Percentiles rank a stretch among this genome's conserved stretches.
These are phyloP conservation scores for Drosophila parabipectinata DNA, from an alignment of 1,140 invertebrate species.

Conservation along the genomic window DNA sequence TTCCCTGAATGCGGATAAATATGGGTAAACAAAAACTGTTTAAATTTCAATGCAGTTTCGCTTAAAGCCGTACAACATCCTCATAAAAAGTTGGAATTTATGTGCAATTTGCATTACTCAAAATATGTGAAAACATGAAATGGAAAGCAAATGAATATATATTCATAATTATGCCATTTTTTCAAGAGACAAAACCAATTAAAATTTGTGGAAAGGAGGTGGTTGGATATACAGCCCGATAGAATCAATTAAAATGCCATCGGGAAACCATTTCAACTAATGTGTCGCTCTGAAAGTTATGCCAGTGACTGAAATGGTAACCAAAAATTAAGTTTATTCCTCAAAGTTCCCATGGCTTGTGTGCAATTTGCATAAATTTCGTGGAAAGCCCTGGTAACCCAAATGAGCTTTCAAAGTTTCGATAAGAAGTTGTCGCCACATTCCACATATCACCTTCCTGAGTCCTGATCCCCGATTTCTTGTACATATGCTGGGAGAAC, in stretches of 20 bases:
- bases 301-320: not conserved
- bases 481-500: constrained; percentile 6
- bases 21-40: constrained; percentile 6
- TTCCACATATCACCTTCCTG: constrained; percentile 23
- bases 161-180: too few relatives aligned
- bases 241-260: not conserved
- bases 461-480: not conserved
- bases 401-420: constrained; percentile 36
- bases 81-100: not conserved
- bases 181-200: not conserved
- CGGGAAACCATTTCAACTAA: too few relatives aligned
- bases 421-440: constrained; percentile 32
- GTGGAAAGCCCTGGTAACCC: constrained; percentile 19
- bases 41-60: constrained; percentile 9
- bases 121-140: not conserved
- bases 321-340: constrained; percentile 27
- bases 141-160: constrained; percentile 1
- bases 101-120: not conserved
- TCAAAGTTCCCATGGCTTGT: constrained; percentile 32
- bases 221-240: not conserved
- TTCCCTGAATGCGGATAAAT: constrained; percentile 20
- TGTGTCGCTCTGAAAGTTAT: not conserved
- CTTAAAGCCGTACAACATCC: constrained; percentile 2
- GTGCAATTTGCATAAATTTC: constrained; percentile 49
- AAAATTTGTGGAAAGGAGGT: not conserved